Percentiles rank a stretch among this genome's conserved stretches.
Evolutionary conservation across 2,113 vertebrate species (phyloP).

Genomic region (Bos javanicus): DNA sequence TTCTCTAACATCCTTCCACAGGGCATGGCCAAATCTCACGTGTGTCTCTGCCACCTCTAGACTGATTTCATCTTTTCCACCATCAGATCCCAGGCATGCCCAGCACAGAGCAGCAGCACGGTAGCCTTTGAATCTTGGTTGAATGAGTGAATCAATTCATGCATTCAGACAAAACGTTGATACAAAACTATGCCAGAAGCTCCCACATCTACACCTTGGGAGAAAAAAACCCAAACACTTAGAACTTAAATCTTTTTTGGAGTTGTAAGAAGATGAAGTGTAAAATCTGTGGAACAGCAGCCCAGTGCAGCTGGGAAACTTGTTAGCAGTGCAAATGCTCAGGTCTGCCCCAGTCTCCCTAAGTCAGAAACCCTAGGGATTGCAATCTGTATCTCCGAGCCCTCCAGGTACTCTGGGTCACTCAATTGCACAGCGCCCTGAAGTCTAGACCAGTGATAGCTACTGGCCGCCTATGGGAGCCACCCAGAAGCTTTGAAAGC

Average conservation of each 20-base stretch:
- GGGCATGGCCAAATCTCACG: accelerated
- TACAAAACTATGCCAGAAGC: background rate
- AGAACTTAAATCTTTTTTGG: accelerated
- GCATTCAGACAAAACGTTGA: accelerated
- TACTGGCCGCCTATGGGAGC: background rate
- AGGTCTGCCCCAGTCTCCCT: accelerated
- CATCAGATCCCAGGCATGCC: background rate
- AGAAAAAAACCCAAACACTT: background rate
- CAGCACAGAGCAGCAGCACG: accelerated
- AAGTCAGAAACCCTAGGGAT: background rate
- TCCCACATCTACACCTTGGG: background rate
- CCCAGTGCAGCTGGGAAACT: background rate
- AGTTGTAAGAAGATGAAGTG: background rate
- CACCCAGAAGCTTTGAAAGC: no score
- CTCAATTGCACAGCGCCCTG: background rate
- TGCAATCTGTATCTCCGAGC: background rate
- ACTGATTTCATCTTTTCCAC: background rate
- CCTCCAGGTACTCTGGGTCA: background rate
- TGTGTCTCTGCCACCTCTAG: accelerated
- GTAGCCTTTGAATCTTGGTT: background rate
- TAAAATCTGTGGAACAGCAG: accelerated
- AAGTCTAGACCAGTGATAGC: background rate
- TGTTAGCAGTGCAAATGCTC: accelerated
- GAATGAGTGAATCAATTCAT: background rate
- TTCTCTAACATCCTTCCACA: background rate